Conservation (phyloP, 2,888 invertebrate species). For the Emmelina monodactyla region DNA sequence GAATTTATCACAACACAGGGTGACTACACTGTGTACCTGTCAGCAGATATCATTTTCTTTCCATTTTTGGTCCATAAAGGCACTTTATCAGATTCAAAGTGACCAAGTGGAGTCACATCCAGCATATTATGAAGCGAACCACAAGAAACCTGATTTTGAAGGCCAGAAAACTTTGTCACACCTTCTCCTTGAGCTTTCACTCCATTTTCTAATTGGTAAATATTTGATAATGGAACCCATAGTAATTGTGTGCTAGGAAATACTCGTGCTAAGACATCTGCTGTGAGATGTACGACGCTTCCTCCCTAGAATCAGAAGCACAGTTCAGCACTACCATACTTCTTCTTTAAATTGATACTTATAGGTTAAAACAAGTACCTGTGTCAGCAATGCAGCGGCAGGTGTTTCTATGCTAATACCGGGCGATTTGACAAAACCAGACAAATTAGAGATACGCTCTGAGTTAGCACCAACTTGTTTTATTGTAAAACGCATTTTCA, state of each 20-base stretch:
- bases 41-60: constrained; percentile 70
- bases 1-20: too few relatives aligned
- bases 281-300: constrained; percentile 82
- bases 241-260: constrained; percentile 68
- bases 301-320: constrained; percentile 69
- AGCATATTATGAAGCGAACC: constrained; percentile 75
- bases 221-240: constrained; percentile 76
- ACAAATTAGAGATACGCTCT: constrained; percentile 73
- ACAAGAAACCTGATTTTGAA: constrained; percentile 54
- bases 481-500: constrained; percentile 75
- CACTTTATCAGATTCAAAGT: constrained; percentile 73
- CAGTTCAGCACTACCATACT: too few relatives aligned
- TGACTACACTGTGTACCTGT: too few relatives aligned
- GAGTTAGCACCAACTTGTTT: constrained; percentile 65
- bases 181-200: constrained; percentile 70
- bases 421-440: constrained; percentile 65
- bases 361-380: constrained; percentile 43
- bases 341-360: too few relatives aligned
- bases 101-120: constrained; percentile 70
- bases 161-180: constrained; percentile 75
- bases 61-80: constrained; percentile 84
- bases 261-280: constrained; percentile 75
- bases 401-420: constrained; percentile 74
- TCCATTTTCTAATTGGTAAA: constrained; percentile 71
- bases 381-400: constrained; percentile 76